A percentile compares a stretch with the other conserved stretches of the same genome.
These are phyloP conservation scores for Thymelicus sylvestris DNA, from an alignment of 2,888 invertebrate genomes.

Conservation along the genomic window DNA sequence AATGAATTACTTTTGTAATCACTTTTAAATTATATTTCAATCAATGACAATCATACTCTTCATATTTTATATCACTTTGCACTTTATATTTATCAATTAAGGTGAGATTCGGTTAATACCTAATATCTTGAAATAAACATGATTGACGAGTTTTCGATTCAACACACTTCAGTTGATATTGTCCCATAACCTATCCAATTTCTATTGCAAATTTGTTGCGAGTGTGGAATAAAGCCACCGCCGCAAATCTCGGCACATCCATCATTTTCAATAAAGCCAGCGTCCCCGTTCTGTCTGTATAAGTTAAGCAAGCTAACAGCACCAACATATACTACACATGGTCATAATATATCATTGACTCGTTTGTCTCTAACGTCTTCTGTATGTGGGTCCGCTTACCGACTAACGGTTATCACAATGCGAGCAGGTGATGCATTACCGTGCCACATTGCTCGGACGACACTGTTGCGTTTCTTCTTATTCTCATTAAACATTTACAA, in stretches of 20 bases:
- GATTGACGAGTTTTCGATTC: slow-evolving; percentile 5
- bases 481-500: slow-evolving; percentile 29
- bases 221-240: slow-evolving; percentile 12
- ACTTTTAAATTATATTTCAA: neutral
- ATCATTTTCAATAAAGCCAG: slow-evolving; percentile 40
- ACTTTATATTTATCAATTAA: neutral
- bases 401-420: slow-evolving; percentile 78
- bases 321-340: slow-evolving; percentile 50
- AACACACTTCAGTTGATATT: slow-evolving; percentile 4
- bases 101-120: no score
- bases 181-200: slow-evolving; percentile 22
- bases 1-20: neutral
- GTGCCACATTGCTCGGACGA: slow-evolving; percentile 61
- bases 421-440: slow-evolving; percentile 67
- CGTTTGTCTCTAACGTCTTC: slow-evolving; percentile 59
- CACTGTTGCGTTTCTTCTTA: slow-evolving; percentile 30
- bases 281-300: slow-evolving; percentile 57
- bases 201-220: slow-evolving; percentile 19
- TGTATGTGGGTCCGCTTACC: slow-evolving; percentile 67
- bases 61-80: slow-evolving; percentile 7
- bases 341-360: slow-evolving; percentile 72
- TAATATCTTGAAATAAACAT: neutral
- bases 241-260: slow-evolving; percentile 21
- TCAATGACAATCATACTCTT: neutral
- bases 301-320: slow-evolving; percentile 52